Evolutionary conservation across 2,113 vertebrate species (phyloP).

Genomic region (Crypturellus undulatus): DNA sequence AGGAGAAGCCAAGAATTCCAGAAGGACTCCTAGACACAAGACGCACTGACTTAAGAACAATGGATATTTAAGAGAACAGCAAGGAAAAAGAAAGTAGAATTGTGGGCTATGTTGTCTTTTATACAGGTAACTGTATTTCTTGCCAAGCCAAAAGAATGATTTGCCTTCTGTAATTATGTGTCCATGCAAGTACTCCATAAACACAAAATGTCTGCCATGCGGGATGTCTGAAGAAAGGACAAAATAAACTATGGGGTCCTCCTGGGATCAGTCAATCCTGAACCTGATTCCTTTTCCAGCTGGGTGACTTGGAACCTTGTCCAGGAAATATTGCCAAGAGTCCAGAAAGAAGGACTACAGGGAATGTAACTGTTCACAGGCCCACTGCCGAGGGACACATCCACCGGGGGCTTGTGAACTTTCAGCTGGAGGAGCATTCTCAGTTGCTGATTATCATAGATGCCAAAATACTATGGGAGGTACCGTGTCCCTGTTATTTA

Average conservation of each 20-base stretch:
- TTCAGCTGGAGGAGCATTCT: neutral
- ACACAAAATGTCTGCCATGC: neutral
- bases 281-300: neutral
- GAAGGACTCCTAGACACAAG: neutral
- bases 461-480: neutral
- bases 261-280: neutral
- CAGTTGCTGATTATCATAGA: neutral
- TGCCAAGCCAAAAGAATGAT: neutral
- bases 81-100: slow-evolving; percentile 1
- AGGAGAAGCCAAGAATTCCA: neutral
- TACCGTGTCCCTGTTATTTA: neutral
- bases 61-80: neutral
- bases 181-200: neutral
- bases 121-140: neutral
- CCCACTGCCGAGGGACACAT: neutral
- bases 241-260: neutral
- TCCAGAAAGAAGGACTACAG: neutral
- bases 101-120: neutral
- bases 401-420: neutral
- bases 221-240: neutral
- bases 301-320: neutral
- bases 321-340: neutral
- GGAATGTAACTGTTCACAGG: neutral
- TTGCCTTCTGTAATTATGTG: slow-evolving; percentile 5
- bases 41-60: neutral